Conservation (phyloP, 1,140 invertebrate genomes). For the Drosophila trapezifrons region DNA sequence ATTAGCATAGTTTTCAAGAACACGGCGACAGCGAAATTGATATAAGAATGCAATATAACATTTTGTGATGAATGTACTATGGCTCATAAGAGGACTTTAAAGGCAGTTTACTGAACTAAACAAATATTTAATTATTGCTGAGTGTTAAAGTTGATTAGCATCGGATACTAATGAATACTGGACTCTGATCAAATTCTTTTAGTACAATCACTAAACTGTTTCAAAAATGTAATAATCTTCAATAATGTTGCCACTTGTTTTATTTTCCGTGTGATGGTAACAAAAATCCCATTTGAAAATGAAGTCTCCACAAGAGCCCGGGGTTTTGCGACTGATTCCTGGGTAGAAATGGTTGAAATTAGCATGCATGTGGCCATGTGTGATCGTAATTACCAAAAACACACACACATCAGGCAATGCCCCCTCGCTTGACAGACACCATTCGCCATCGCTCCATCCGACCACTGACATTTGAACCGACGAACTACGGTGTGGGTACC, state of each 20-base stretch:
- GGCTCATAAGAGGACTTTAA: too few relatives aligned
- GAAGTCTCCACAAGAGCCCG: slow-evolving; percentile 9
- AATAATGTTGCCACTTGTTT: background rate
- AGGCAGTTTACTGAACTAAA: too few relatives aligned
- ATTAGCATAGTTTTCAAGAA: too few relatives aligned
- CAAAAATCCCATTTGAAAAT: slow-evolving; percentile 59
- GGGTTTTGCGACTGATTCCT: slow-evolving; percentile 20
- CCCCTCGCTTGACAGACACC: background rate
- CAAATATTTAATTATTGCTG: too few relatives aligned
- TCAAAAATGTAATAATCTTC: too few relatives aligned
- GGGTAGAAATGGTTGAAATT: slow-evolving; percentile 42
- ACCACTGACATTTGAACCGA: slow-evolving; percentile 32
- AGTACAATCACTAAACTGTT: too few relatives aligned
- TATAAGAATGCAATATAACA: too few relatives aligned
- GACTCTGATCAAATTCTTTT: too few relatives aligned
- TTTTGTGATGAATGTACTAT: too few relatives aligned
- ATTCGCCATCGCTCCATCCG: background rate
- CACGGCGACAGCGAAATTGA: too few relatives aligned
- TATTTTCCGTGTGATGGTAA: slow-evolving; percentile 14
- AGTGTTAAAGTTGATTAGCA: too few relatives aligned
- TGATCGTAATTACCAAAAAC: slow-evolving; percentile 71
- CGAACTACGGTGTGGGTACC: background rate
- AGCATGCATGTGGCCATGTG: slow-evolving; percentile 74
- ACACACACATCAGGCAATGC: slow-evolving; percentile 22
- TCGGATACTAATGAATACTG: too few relatives aligned